Evolutionary conservation across 2,113 vertebrate genomes (phyloP).

Genomic region (Paedocypris sp.): DNA sequence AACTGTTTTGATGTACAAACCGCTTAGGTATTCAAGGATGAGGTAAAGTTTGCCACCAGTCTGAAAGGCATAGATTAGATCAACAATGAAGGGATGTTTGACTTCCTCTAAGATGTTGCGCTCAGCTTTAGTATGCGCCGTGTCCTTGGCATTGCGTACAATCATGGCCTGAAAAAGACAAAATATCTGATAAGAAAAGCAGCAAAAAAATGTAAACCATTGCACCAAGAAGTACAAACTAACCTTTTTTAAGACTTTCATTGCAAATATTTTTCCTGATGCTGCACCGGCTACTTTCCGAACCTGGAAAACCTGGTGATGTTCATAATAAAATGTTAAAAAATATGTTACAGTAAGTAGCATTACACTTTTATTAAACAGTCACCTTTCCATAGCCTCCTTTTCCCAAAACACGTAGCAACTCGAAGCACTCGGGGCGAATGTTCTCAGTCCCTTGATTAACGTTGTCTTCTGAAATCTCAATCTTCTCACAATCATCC

Average conservation of each 20-base stretch:
- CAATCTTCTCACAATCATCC: conserved; percentile 97
- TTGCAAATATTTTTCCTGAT: conserved; percentile 94
- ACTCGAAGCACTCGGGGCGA: conserved; percentile 91
- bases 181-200: not conserved
- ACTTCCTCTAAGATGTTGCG: conserved; percentile 95
- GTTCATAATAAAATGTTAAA: not conserved
- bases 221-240: not conserved
- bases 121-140: conserved; percentile 96
- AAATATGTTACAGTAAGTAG: not conserved
- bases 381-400: conserved; percentile 96
- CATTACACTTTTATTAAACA: not conserved
- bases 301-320: conserved; percentile 98
- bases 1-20: conserved; percentile 58
- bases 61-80: conserved; percentile 98
- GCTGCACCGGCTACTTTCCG: conserved; percentile 86
- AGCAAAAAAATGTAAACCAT: not conserved
- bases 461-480: conserved; percentile 95
- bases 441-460: conserved; percentile 97
- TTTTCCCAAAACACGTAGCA: conserved; percentile 92
- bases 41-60: conserved; percentile 98
- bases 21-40: conserved; percentile 97
- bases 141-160: conserved; percentile 95
- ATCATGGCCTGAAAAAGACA: conserved; percentile 80
- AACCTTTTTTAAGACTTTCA: conserved; percentile 99
- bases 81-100: conserved; percentile 96